Evolutionary conservation across 2,888 invertebrate genomes (phyloP), one percentile per base, ranked within the genome.

Genomic region (Drosophila quasianomalipes): DNA sequence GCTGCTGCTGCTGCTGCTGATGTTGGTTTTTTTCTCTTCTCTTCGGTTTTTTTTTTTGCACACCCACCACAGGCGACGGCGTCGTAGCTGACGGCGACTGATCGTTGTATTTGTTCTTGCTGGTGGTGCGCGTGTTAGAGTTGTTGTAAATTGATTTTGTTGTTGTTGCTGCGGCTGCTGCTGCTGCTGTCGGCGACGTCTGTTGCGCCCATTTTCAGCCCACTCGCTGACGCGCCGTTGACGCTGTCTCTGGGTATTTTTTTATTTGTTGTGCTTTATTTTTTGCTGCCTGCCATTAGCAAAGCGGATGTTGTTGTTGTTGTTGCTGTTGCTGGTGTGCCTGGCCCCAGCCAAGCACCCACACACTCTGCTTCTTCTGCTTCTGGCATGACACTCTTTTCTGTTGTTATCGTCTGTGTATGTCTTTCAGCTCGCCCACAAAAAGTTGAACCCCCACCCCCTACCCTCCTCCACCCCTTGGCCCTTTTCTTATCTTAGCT

Each of bases 141-240:
- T 78, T 80, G 89, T 79, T 90, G 85, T 82, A 81, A 86, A 90
- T 86, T 86, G 86, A 86, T 85, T 86, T 90, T 79, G 81, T 78
- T 82, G 79, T 37, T 78, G 79, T 49, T 85, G 74, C 37, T 76
- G 70, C 53, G 74, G 76, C 69, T 74, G 51, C 33, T 67, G 55
- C 59, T 74, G 68, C 64, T 74, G 61, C 51, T 69, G 37, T 33
- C 70, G 70, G 62, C 72, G 62, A 47, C 52, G 70, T 68, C 69
- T 76, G 76, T 82, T 86, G 92, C 92, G 92, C 92, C 92, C 92
- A 92, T 91, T 91, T 90, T 83, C 92, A 90, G 85, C 92, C 92
- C 92, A 92, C 92, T 92, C 92, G 77, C 70, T 76, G 74, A 75
- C 77, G 78, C 85, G 73, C 80, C 74, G 72, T 74, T 71, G 67